Conservation (phyloP, 2,797 vertebrate species). For the Catharus ustulatus region DNA sequence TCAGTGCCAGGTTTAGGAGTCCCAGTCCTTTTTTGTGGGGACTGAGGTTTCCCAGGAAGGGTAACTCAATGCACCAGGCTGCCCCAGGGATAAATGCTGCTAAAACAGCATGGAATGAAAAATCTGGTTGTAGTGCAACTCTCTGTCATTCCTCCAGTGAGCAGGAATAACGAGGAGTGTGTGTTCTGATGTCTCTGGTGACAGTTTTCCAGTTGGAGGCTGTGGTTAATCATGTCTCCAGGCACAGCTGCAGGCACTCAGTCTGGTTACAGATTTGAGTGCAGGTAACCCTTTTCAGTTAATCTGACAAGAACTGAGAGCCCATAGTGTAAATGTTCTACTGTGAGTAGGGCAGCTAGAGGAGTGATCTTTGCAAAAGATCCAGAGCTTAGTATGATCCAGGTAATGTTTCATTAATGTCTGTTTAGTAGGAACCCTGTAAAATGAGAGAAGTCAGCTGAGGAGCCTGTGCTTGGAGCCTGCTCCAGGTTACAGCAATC, state of each 20-base stretch:
- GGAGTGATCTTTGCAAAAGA: background rate
- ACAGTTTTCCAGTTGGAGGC: background rate
- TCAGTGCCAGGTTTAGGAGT: background rate
- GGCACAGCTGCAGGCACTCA: conserved; percentile 7
- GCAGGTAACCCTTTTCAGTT: background rate
- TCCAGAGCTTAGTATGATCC: background rate
- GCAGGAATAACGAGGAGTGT: background rate
- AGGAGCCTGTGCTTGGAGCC: background rate
- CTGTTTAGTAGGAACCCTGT: background rate
- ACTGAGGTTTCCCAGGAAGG: background rate
- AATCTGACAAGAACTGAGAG: background rate
- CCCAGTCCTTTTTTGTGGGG: background rate
- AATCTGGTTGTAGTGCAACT: background rate
- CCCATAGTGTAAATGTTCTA: background rate
- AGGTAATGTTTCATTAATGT: conserved; percentile 12
- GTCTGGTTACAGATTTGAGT: background rate
- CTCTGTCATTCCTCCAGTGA: background rate
- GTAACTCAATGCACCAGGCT: background rate
- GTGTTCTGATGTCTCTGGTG: background rate
- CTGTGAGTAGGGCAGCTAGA: background rate
- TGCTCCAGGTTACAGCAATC: background rate
- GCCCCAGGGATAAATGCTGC: background rate
- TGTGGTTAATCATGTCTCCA: background rate
- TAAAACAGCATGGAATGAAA: background rate
- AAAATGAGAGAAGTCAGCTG: background rate